Base-by-base conservation (phyloP, 2,797 vertebrate species). In the Melanotaenia nigrans region DNA sequence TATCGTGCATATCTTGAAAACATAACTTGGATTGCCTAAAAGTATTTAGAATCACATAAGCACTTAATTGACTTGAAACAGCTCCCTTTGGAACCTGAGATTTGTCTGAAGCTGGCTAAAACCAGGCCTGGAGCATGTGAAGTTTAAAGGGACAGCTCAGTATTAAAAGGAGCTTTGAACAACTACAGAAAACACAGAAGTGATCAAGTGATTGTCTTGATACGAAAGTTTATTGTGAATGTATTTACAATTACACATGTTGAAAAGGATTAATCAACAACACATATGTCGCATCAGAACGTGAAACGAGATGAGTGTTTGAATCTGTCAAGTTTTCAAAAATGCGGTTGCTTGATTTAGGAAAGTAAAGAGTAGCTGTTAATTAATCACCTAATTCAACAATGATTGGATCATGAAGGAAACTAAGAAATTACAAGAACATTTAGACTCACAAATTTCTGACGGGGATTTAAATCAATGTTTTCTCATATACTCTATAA, bases 51-150 rank as follows among this genome's bases (percentile, higher is more conserved):
- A 68, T 78, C 65, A 83, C 70, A 82, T 75, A 81, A 75, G 77
- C 55, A 45, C 56, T 80, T 85, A 73, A 89, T 79, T 82, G 75
- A 87, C 88, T 85, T 73, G 63, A 79, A 78, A 73, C 61, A 68
- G 71, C 66, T 86, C 75, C 69, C 40, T 66, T 56, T 55, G 36
- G 69, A 84, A 85, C 30, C 45, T 28, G 54, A 73, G 77, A 82
- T 81, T 56, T 70, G 69, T 79, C n/a, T 35, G 4, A 65, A 61
- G 75, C 72, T 61, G 16, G 45, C 53, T 72, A 65, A 47, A 76
- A 83, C 73, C n/a, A 24, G 12, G 12, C 59, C 58, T 35, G 61
- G 62, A 76, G 74, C 68, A 5, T 11, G 25, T 55, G 73, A 68
- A 73, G 67, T 75, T 84, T 49, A 79, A 61, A 20, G 13, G 25